Base-by-base conservation (phyloP, 2,113 vertebrate species). In the Ranitomeya imitator region DNA sequence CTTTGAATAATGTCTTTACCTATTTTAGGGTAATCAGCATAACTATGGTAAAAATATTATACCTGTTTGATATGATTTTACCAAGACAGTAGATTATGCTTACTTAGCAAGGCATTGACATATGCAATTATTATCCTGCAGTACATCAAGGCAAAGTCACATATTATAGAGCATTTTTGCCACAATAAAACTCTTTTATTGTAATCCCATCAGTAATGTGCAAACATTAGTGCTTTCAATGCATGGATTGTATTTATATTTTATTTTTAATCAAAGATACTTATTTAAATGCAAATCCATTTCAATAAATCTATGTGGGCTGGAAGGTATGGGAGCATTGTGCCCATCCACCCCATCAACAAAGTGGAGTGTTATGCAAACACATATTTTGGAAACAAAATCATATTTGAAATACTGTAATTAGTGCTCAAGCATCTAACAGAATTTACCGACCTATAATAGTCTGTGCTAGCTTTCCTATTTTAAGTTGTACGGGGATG, bases 321-420 rank as follows among this genome's bases (percentile, higher is more conserved):
- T 87, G 52, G 77, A 87, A 87, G 77, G 77, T 87, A 59, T 87
- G 78, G 26, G 16, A 79, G 76, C 51, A 80, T 79, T n/a, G 37
- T 45, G 63, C 61, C 80, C 80, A 80, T 81, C 78, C 51, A 55
- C 78, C 51, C 77, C 77, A 87, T 87, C 86, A 80, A 63, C 67
- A 79, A 45, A 87, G 78, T 69, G 74, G 85, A 69, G 10, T 80
- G 77, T 87, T 87, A 80, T 87, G 77, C 86, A 87, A 87, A 87
- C 86, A 87, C 77, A 67, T 79, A 80, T 87, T 87, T 80, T 87
- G 52, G 79, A 82, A 83, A 60, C 69, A 74, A 73, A 88, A 82
- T 82, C 79, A 82, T 71, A 73, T 88, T 88, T 88, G 79, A 88
- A 88, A 88, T 88, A 74, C 79, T 88, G 79, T 88, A 82, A 88